Conservation (phyloP, 2,888 invertebrate genomes). For the Notodonta ziczac region DNA sequence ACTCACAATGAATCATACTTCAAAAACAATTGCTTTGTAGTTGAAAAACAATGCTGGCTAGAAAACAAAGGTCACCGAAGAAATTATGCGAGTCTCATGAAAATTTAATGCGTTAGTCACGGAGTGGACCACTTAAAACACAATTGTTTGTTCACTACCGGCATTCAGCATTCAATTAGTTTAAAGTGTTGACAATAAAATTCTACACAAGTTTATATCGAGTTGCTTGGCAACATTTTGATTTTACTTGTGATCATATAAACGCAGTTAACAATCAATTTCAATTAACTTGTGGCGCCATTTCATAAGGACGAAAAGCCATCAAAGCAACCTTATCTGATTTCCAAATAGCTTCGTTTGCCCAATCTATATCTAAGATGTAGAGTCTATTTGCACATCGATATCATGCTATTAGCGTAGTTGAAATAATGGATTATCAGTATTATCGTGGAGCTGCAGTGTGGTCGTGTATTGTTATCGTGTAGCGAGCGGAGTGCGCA, state of each 20-base stretch:
- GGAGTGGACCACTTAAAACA: conserved; percentile 40
- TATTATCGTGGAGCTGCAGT: conserved; percentile 49
- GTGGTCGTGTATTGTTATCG: conserved; percentile 60
- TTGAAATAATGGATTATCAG: conserved; percentile 46
- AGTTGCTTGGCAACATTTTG: conserved; percentile 41
- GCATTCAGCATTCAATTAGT: conserved; percentile 37
- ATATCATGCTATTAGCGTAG: conserved; percentile 26
- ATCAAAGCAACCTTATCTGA: background rate
- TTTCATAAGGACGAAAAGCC: background rate
- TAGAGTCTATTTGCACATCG: conserved; percentile 1
- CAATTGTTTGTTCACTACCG: conserved; percentile 36
- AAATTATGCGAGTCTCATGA: conserved; percentile 66
- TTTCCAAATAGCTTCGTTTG: background rate
- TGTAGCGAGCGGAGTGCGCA: conserved; percentile 56
- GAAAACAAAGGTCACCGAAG: conserved; percentile 70
- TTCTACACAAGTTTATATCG: conserved; percentile 38
- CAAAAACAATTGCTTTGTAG: conserved; percentile 46
- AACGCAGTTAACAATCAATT: background rate
- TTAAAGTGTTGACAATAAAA: conserved; percentile 36
- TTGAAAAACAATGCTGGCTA: conserved; percentile 60
- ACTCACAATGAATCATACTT: conserved; percentile 57
- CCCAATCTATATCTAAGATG: background rate
- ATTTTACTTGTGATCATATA: conserved; percentile 43
- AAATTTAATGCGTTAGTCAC: conserved; percentile 70
- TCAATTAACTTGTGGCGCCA: background rate